Base-by-base conservation (phyloP, 2,113 vertebrate genomes). In the Tringa solitaria region DNA sequence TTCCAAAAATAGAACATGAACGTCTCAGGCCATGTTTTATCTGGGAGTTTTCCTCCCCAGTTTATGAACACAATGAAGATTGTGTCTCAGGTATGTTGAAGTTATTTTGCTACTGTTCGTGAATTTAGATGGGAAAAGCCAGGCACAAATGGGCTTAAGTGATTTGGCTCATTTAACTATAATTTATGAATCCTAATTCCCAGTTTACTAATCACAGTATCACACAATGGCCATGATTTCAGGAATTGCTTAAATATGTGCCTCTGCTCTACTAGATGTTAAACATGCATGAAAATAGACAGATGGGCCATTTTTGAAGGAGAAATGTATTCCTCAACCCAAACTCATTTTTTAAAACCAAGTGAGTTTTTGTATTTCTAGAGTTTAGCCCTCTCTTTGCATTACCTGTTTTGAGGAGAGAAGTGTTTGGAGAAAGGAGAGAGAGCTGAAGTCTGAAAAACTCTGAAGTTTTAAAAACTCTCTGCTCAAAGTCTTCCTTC, bases 381-480 rank as follows among this genome's bases (percentile, higher is more conserved):
- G n/a, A 23, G 48, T 39, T 51, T 21, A 46, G 9, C 59, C 53
- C 46, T 39, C 0, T 0, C 28, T 84, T 48, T 61, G 32, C 14
- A 4, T 67, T 93, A 98, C 98, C 98, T 98, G 98, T 98, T 81
- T 97, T 33, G 12, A 98, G 95, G 84, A 97, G 92, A 68, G 79
- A 98, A 64, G 96, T 95, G 65, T 98, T 96, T 35, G 98, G 98
- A 67, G 98, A 97, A 28, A 98, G 79, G 68, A 99, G 97, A 60
- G 74, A 95, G 56, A 98, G 97, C 6, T 98, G 98, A 37, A 98
- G 89, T 5, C 69, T 96, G 94, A 98, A 98, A 96, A 98, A 98
- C 65, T 98, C 96, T 0, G 98, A 98, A 7, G 98, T 98, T 96
- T 98, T 98, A 93, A 98, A 98, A 53, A 97, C 98, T 64, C 93